Evolutionary conservation across 2,888 invertebrate genomes (phyloP), one percentile per base, ranked within the genome.

Genomic region (Spialia ferax): DNA sequence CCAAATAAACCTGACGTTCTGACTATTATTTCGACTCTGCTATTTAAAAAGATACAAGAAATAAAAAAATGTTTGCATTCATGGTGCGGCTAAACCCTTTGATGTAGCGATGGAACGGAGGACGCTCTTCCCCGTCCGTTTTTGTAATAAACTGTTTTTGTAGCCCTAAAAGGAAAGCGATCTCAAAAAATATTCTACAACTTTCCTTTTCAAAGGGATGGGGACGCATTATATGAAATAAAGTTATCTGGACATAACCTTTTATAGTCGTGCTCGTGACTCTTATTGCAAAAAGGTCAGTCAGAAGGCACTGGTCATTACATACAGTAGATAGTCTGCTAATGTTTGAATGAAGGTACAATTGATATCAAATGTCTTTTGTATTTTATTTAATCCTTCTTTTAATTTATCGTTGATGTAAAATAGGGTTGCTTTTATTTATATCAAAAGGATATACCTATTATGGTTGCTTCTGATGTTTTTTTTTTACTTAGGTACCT

Each of bases 191-290:
- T 84, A 85, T 85, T 84, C 84, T 83, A 87, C 87, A 88, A 88
- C 91, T 91, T 88, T 93, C 89, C 88, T 83, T 90, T 89, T 93
- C 89, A 91, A 93, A 93, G 87, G 88, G 89, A 88, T 86, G 82
- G 83, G 81, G 73, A 84, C 82, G 83, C 81, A 88, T 88, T 84
- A 89, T 88, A 84, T 85, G 85, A 87, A 87, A 92, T 91, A 92
- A 92, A 91, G 88, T 89, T 90, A 91, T 91, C 90, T 89, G 90
- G 87, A 85, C 89, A 84, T 85, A 83, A 80, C 91, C 91, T 89
- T 93, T 93, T 93, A 93, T 89, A 81, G 91, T 75, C 70, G 79
- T 38, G 38, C 38, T 80, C 84, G 84, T 79, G 83, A 82, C 75
- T 77, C 80, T 79, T 84, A 56, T 48, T 68, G 35, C 52, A 87